Evolutionary conservation across 2,888 invertebrate species (phyloP).

Genomic region (Dynastes maya): DNA sequence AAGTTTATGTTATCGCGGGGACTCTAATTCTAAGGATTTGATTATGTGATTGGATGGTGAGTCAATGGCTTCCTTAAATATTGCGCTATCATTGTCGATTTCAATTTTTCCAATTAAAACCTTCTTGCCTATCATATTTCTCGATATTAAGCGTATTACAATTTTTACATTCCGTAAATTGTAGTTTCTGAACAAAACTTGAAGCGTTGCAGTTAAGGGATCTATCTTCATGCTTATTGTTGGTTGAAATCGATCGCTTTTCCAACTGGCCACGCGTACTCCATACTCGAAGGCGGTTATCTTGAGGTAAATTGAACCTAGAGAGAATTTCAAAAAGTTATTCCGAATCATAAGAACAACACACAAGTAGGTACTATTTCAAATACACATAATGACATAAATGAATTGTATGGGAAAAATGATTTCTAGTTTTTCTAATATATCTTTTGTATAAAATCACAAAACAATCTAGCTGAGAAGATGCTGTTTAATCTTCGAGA

Average conservation of each 20-base stretch:
- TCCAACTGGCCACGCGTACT: conserved; percentile 73
- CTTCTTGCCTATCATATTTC: conserved; percentile 80
- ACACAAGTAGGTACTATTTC: too few relatives aligned
- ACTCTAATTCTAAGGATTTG: conserved; percentile 64
- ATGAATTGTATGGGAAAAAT: too few relatives aligned
- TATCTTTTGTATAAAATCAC: too few relatives aligned
- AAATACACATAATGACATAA: too few relatives aligned
- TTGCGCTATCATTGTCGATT: conserved; percentile 77
- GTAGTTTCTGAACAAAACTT: conserved; percentile 77
- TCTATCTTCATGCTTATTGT: conserved; percentile 86
- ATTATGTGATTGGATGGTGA: conserved; percentile 75
- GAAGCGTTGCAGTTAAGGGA: conserved; percentile 77
- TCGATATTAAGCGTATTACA: conserved; percentile 78
- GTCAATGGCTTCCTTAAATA: conserved; percentile 77
- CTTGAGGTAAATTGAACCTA: conserved; percentile 84
- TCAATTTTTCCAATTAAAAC: conserved; percentile 78
- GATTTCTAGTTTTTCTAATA: too few relatives aligned
- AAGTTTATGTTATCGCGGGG: conserved; percentile 4
- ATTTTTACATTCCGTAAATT: conserved; percentile 78
- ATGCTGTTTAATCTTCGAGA: too few relatives aligned
- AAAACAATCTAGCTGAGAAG: too few relatives aligned
- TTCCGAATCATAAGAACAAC: too few relatives aligned
- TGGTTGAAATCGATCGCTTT: conserved; percentile 82
- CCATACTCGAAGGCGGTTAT: conserved; percentile 82
- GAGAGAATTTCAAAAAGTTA: conserved; percentile 60